Base-by-base conservation (phyloP, 92 coral and sea anemone genomes). In the Bergia puertoricense region DNA sequence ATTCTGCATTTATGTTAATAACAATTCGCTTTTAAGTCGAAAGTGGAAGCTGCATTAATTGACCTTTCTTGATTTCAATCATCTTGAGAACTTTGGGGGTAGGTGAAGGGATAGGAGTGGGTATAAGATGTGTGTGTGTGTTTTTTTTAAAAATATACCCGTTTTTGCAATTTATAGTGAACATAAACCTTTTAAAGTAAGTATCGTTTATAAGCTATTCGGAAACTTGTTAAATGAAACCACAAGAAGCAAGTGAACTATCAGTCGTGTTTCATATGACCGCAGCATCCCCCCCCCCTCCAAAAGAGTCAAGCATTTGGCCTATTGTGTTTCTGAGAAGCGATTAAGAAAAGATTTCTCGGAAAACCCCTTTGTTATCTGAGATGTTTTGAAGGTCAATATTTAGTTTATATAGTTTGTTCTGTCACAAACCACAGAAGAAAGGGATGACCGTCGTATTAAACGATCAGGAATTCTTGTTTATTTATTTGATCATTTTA, bases 321-420 rank as follows among this genome's bases (percentile, higher is more conserved):
- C 38, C 45, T 38, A 38, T 38, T 74, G 46, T 11, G 22, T 74
- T 74, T 74, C 77, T 74, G 6, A 74, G 77, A 74, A 74, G 46
- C 22, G 77, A 74, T 9, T 37, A 37, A 8, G 15, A 37, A 36
- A 36, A 72, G 0, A 39, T 74, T 74, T 74, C 77, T 74, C 77
- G 77, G 77, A 74, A 74, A 74, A 8, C 76, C 77, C 77, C 77
- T 36, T 74, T 74, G 77, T 74, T 36, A 74, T 74, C 10, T 37
- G 76, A 72, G 43, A 38, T 3, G 45, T 9, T 72, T 72, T 72
- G 15, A 37, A 39, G 15, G 77, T 74, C 77, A 74, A 74, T 72
- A 9, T 37, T 72, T 72, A 4, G 59, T 54, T 54, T 54, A 13
- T 54, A 54, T 11, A 54, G 16, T 13, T 54, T 54, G 18, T 54